phyloP scores from a whole-genome alignment of 2,113 vertebrate genomes.

The Mastomys natalensis region DNA sequence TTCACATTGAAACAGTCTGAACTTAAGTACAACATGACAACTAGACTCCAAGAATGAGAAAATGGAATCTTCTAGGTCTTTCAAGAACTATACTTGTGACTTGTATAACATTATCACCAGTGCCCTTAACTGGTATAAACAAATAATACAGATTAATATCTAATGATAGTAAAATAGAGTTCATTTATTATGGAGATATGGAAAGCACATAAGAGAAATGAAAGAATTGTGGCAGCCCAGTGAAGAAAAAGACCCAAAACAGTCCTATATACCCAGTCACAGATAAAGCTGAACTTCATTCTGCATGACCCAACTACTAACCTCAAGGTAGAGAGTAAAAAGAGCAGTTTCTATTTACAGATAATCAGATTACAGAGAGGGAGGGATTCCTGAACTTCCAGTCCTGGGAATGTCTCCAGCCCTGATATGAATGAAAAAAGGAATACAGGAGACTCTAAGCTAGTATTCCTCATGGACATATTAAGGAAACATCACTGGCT shows the following conservation, averaged over 20 bases:
- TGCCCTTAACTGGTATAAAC: background rate
- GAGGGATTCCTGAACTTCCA: background rate
- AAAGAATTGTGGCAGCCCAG: background rate
- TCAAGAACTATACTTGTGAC: background rate
- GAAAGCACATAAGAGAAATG: background rate
- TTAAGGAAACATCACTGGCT: background rate
- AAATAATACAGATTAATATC: background rate
- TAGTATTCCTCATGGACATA: background rate
- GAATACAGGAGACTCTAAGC: too few species aligned
- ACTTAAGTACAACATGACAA: background rate
- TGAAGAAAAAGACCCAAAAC: background rate
- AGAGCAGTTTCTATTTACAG: background rate
- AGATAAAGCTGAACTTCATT: background rate
- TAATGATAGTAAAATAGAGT: background rate
- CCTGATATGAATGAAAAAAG: background rate
- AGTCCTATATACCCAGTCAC: background rate
- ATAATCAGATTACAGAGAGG: background rate
- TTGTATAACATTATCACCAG: background rate
- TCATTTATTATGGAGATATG: background rate
- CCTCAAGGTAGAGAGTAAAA: background rate
- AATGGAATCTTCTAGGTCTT: background rate
- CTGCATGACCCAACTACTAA: background rate
- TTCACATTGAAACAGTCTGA: background rate
- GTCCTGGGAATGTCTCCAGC: background rate
- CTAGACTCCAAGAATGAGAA: background rate